Evolutionary conservation across 2,888 invertebrate genomes (phyloP).

Genomic region (Opisthograptis luteolata): DNA sequence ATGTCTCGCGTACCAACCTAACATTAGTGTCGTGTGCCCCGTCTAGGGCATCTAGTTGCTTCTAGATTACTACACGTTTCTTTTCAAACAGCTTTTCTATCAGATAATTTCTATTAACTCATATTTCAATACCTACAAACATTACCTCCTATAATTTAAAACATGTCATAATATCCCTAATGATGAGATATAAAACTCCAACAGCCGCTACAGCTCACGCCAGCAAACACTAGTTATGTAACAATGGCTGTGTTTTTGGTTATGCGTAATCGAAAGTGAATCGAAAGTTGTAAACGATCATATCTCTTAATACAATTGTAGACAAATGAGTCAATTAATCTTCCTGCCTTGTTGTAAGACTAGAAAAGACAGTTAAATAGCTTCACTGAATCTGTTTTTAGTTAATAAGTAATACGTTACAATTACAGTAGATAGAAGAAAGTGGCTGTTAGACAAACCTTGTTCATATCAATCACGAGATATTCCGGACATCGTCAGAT

Average conservation of each 20-base stretch:
- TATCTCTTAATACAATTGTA: constrained; percentile 17
- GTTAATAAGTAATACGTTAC: background rate
- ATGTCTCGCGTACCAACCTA: constrained; percentile 61
- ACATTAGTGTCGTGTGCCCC: constrained; percentile 49
- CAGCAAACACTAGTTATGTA: constrained; percentile 17
- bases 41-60: constrained; percentile 49
- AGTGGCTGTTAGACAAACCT: background rate
- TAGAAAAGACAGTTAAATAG: constrained; percentile 8
- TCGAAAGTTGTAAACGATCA: constrained; percentile 25
- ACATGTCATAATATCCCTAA: no score
- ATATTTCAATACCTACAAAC: no score
- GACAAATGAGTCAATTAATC: constrained; percentile 20
- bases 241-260: constrained; percentile 19
- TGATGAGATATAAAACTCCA: constrained; percentile 8
- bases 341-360: constrained; percentile 1
- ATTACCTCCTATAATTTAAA: no score
- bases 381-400: background rate
- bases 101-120: no score
- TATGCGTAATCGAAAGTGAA: constrained; percentile 29
- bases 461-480: background rate
- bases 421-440: background rate
- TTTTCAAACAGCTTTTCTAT: background rate
- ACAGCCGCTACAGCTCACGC: constrained; percentile 17
- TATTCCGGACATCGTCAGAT: background rate
- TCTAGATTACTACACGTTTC: constrained; percentile 44